Conservation (phyloP, 2,888 invertebrate species). For the Antheraea assamensis region DNA sequence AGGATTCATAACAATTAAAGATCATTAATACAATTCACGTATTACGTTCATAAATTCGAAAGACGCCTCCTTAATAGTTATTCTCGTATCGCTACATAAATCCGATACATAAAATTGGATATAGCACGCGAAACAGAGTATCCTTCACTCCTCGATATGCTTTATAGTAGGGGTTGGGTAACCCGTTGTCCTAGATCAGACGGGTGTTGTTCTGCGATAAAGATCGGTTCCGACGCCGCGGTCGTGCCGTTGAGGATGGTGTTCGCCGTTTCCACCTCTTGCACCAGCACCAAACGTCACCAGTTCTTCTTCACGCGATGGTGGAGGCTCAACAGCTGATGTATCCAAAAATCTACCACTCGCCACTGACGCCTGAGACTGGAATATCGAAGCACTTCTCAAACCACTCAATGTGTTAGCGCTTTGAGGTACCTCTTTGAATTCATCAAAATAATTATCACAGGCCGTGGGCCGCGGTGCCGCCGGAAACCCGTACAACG, state of each 20-base stretch:
- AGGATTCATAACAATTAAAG: conserved; percentile 77
- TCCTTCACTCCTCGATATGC: conserved; percentile 79
- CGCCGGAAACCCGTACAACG: conserved; percentile 85
- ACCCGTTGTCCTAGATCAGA: conserved; percentile 67
- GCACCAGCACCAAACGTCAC: conserved; percentile 87
- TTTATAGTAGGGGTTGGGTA: conserved; percentile 56
- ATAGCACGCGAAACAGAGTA: conserved; percentile 59
- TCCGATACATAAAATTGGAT: conserved; percentile 33
- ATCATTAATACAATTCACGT: conserved; percentile 66
- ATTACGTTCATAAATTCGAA: conserved; percentile 76
- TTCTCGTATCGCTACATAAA: conserved; percentile 47
- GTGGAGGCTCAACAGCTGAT: conserved; percentile 84
- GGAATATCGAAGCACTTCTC: conserved; percentile 76
- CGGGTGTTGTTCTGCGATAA: conserved; percentile 83
- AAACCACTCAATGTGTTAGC: conserved; percentile 75
- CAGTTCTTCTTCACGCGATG: conserved; percentile 85
- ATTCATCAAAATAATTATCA: conserved; percentile 82
- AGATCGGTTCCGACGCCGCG: conserved; percentile 80
- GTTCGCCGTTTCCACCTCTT: conserved; percentile 52
- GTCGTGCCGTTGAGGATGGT: conserved; percentile 61
- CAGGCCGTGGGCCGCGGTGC: conserved; percentile 84
- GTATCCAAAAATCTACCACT: conserved; percentile 87
- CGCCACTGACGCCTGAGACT: conserved; percentile 83
- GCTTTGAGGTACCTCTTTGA: conserved; percentile 79
- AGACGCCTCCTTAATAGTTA: conserved; percentile 53